A percentile compares a stretch with the other conserved stretches of the same genome.
These are phyloP conservation scores for Leptinotarsa rubiginosa DNA, from an alignment of 2,888 invertebrate species.

Conservation along the genomic window DNA sequence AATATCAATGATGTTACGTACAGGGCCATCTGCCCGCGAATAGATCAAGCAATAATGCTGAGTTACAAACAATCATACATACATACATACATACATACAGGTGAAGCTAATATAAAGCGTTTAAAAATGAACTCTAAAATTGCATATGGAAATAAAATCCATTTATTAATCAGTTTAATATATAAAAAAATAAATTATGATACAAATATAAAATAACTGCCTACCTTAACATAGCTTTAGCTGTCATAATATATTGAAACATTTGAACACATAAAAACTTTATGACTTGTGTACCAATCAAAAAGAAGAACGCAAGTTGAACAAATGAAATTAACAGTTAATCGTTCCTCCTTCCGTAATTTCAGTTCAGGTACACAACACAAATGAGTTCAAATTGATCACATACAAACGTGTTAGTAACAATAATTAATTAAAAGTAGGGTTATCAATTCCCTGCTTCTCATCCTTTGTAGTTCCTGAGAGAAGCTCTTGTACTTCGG, in stretches of 20 bases:
- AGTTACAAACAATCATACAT: no score
- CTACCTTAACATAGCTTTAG: neutral
- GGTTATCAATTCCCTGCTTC: slow-evolving; percentile 51
- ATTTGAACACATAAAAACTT: slow-evolving; percentile 7
- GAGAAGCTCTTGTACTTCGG: slow-evolving; percentile 52
- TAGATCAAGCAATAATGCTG: no score
- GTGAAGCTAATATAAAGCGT: no score
- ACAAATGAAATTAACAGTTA: neutral
- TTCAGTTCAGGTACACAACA: slow-evolving; percentile 26
- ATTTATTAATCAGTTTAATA: slow-evolving; percentile 1
- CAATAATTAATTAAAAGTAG: slow-evolving; percentile 42
- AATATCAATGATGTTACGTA: no score
- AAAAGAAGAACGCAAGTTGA: neutral
- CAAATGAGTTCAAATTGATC: slow-evolving; percentile 7
- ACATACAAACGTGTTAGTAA: neutral
- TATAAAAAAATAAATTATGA: slow-evolving; percentile 19
- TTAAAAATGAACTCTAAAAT: no score
- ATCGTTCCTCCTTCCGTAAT: neutral
- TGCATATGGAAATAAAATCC: neutral
- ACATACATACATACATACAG: no score
- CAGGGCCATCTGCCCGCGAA: no score
- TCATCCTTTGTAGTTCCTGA: slow-evolving; percentile 31
- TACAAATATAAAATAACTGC: slow-evolving; percentile 9
- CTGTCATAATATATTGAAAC: neutral
- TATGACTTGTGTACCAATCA: neutral